Evolutionary conservation across 2,888 invertebrate species (phyloP).

Genomic region (Diarsia rubi): DNA sequence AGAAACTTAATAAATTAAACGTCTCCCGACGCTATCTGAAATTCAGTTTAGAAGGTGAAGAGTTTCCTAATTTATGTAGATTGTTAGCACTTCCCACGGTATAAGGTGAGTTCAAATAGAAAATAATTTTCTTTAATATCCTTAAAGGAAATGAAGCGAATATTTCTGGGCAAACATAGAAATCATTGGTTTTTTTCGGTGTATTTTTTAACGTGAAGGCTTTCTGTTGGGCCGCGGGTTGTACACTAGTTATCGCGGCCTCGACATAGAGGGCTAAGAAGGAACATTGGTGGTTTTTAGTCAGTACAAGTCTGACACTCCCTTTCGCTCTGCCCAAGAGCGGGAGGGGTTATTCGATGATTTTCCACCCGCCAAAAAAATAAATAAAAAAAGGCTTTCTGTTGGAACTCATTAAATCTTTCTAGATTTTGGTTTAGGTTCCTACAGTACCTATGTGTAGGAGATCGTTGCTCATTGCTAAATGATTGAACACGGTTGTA

Average conservation of each 20-base stretch:
- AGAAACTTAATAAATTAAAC: slow-evolving; percentile 79
- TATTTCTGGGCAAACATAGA: slow-evolving; percentile 61
- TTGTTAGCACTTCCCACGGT: slow-evolving; percentile 77
- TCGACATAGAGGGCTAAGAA: too few relatives aligned
- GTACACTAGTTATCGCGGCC: too few relatives aligned
- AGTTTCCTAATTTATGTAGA: slow-evolving; percentile 86
- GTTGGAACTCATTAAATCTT: background rate
- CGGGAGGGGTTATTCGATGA: too few relatives aligned
- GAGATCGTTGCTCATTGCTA: background rate
- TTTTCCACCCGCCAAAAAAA: too few relatives aligned
- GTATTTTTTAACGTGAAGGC: background rate
- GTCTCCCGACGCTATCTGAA: slow-evolving; percentile 77
- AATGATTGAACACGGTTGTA: background rate
- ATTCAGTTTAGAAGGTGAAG: slow-evolving; percentile 78
- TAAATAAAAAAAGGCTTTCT: slow-evolving; percentile 1
- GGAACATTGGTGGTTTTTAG: too few relatives aligned
- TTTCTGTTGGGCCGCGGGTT: slow-evolving; percentile 9
- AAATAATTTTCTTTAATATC: slow-evolving; percentile 84
- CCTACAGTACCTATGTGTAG: background rate
- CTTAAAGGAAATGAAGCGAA: slow-evolving; percentile 77
- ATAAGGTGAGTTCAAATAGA: slow-evolving; percentile 78
- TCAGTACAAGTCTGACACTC: too few relatives aligned
- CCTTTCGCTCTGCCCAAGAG: too few relatives aligned
- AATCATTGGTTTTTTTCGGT: slow-evolving; percentile 29
- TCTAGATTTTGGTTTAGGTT: background rate